These are phyloP conservation scores for Lamellibrachia columna DNA, from an alignment of 2,888 invertebrate genomes.

Conservation along the genomic window DNA sequence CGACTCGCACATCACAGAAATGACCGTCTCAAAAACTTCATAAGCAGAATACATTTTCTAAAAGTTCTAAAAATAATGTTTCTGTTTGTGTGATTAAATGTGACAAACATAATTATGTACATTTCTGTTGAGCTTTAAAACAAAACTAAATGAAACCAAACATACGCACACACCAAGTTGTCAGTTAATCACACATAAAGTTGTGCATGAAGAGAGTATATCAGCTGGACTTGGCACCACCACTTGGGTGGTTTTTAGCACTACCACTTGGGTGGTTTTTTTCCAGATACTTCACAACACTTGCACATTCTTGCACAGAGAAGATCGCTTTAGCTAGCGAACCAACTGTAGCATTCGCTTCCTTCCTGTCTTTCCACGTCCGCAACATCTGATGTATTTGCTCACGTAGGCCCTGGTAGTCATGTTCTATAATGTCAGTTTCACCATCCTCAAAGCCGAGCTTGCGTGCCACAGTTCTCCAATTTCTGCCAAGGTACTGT, in stretches of 20 bases:
- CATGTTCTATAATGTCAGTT: not conserved
- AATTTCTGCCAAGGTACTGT: not conserved
- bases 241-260: not conserved
- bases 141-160: not conserved
- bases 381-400: not conserved
- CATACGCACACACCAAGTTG: not conserved
- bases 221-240: not conserved
- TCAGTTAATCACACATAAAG: not conserved
- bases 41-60: not conserved
- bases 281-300: not conserved
- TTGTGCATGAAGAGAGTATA: not conserved
- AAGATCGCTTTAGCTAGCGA: not conserved
- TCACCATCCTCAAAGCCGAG: slow-evolving; percentile 11
- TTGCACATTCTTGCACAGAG: not conserved
- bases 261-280: not conserved
- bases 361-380: not conserved
- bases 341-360: not conserved
- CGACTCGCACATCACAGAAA: too few relatives aligned
- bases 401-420: not conserved
- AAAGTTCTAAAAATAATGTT: not conserved
- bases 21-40: too few relatives aligned
- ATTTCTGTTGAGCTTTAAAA: too few relatives aligned
- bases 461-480: not conserved
- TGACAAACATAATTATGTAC: too few relatives aligned
- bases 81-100: too few relatives aligned